Evolutionary conservation across 2,797 vertebrate genomes (phyloP).

Genomic region (Allochrocebus solatus): DNA sequence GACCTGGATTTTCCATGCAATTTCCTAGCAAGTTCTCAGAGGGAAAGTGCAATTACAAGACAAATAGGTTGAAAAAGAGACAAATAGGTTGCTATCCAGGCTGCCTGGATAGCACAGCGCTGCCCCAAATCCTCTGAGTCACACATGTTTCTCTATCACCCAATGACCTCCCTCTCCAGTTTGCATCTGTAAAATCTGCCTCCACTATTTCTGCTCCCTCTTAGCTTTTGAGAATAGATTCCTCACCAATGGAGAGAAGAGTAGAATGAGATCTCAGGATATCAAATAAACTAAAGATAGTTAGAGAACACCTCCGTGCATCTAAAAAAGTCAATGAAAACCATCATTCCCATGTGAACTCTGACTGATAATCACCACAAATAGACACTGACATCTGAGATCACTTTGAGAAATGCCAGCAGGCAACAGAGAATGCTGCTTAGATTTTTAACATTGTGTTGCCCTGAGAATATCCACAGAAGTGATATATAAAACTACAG

Average conservation of each 20-base stretch:
- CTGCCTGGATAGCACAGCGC: fast-evolving
- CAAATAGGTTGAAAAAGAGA: not conserved
- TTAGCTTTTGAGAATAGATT: not conserved
- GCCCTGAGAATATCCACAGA: not conserved
- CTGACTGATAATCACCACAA: not conserved
- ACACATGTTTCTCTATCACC: no score
- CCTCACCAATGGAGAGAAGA: not conserved
- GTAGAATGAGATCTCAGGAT: not conserved
- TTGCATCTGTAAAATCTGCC: not conserved
- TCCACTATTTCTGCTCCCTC: not conserved
- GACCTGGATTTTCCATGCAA: not conserved
- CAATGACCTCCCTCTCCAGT: not conserved
- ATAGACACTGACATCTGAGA: not conserved
- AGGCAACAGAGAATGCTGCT: not conserved
- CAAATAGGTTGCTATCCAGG: no score
- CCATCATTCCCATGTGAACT: no score
- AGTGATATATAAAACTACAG: not conserved
- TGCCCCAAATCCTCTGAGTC: no score
- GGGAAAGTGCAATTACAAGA: not conserved
- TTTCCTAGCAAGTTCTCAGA: not conserved
- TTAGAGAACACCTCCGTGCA: not conserved
- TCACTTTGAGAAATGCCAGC: not conserved
- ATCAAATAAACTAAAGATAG: not conserved
- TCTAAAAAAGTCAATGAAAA: not conserved
- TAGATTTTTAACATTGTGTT: not conserved